phyloP scores from a whole-genome alignment of 2,888 invertebrate species.

The Noctua pronuba region DNA sequence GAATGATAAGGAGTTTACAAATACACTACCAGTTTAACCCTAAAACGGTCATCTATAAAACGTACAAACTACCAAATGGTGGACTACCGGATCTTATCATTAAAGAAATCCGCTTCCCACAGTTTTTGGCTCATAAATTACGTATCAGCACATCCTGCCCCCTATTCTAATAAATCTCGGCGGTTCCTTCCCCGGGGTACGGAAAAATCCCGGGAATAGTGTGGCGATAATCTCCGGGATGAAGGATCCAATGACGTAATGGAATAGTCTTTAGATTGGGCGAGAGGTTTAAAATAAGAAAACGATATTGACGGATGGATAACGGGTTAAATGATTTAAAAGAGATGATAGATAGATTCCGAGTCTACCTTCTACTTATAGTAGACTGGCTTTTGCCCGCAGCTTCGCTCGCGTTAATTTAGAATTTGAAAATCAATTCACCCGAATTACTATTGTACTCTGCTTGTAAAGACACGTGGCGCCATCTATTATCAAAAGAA shows the following conservation, averaged over 20 bases:
- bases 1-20: conserved; percentile 11
- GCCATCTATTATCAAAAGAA: too few species aligned
- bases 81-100: conserved; percentile 71
- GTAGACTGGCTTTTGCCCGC: too few species aligned
- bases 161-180: conserved; percentile 74
- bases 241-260: conserved; percentile 58
- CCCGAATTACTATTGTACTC: too few species aligned
- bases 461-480: too few species aligned
- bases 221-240: conserved; percentile 67
- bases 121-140: conserved; percentile 80
- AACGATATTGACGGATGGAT: background rate
- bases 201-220: conserved; percentile 64
- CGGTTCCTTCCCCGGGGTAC: conserved; percentile 64
- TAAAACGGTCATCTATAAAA: conserved; percentile 50
- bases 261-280: conserved; percentile 56
- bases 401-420: too few species aligned
- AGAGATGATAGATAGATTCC: background rate
- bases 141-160: conserved; percentile 76
- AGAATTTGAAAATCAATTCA: too few species aligned
- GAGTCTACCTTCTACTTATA: background rate
- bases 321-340: background rate
- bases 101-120: conserved; percentile 77
- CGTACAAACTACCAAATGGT: conserved; percentile 60
- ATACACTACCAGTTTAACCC: conserved; percentile 33
- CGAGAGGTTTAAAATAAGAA: conserved; percentile 33